These are phyloP conservation scores for Rhincodon typus DNA, from an alignment of 2,797 vertebrate species.

Conservation along the genomic window DNA sequence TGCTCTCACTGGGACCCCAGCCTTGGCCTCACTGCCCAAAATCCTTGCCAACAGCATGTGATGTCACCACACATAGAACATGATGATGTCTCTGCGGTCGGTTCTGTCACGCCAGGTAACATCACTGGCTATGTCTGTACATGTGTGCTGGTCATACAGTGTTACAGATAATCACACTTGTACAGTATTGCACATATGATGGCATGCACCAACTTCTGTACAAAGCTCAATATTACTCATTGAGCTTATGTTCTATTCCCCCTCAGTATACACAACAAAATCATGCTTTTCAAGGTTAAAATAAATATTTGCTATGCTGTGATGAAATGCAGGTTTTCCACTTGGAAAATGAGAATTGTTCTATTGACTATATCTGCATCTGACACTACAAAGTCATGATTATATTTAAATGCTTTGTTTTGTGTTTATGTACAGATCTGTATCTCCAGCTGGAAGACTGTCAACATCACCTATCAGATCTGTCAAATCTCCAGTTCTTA, in stretches of 20 bases:
- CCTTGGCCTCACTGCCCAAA: too few species aligned
- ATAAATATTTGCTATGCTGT: background rate
- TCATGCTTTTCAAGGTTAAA: background rate
- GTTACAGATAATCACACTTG: too few species aligned
- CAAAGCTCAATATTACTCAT: background rate
- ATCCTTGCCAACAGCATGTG: too few species aligned
- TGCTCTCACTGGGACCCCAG: too few species aligned
- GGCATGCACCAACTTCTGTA: background rate
- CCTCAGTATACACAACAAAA: background rate
- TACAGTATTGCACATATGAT: background rate
- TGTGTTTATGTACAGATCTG: constrained; percentile 57
- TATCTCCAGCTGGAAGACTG: constrained; percentile 78
- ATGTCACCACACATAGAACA: too few species aligned
- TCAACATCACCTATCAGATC: constrained; percentile 83
- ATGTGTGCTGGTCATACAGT: too few species aligned
- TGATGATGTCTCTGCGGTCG: too few species aligned
- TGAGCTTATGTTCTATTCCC: background rate
- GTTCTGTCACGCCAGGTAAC: too few species aligned
- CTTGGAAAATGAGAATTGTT: background rate
- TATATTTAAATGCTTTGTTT: background rate
- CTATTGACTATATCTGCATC: background rate
- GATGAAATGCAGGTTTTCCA: background rate
- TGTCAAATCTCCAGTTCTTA: constrained; percentile 78
- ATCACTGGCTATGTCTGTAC: too few species aligned
- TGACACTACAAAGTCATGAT: background rate